Evolutionary conservation across 2,113 vertebrate species (phyloP).

Genomic region (Callocephalon fimbriatum): DNA sequence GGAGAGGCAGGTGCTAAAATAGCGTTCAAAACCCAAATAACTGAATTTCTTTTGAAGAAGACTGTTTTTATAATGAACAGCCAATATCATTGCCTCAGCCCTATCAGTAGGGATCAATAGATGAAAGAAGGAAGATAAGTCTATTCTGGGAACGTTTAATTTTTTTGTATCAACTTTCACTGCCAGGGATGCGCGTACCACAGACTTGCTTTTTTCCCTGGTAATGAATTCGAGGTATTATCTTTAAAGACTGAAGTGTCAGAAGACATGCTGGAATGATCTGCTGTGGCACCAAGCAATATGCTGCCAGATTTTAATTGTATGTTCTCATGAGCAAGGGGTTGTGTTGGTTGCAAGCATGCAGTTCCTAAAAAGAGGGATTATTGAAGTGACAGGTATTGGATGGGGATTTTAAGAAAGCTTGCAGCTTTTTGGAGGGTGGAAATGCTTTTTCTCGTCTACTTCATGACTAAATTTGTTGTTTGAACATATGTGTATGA

Average conservation of each 20-base stretch:
- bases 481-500: background rate
- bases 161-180: background rate
- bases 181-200: background rate
- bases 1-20: background rate
- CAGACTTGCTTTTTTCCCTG: background rate
- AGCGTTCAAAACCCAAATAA: background rate
- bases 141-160: background rate
- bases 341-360: background rate
- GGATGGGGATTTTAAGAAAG: background rate
- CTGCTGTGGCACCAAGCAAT: background rate
- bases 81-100: background rate
- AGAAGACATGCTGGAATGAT: background rate
- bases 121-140: background rate
- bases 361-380: background rate
- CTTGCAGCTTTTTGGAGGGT: background rate
- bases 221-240: background rate
- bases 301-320: background rate
- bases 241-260: background rate
- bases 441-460: background rate
- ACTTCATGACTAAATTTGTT: background rate
- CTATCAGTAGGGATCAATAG: background rate
- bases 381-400: background rate
- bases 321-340: rapidly evolving
- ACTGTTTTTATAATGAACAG: background rate
- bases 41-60: background rate